Conservation (phyloP, 2,888 invertebrate genomes). For the Bellardia bayeri region DNA sequence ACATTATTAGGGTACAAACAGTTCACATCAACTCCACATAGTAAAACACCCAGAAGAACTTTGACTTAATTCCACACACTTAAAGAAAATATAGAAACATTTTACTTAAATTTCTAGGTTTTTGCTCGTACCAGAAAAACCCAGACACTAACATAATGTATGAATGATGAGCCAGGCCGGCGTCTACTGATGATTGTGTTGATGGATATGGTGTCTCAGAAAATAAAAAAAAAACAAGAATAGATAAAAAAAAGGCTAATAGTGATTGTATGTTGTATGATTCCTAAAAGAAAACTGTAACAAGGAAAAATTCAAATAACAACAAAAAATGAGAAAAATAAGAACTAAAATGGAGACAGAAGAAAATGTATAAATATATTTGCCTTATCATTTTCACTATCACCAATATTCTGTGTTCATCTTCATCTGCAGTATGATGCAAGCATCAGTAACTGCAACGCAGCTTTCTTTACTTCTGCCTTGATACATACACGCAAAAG, state of each 20-base stretch:
- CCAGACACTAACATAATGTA: not conserved
- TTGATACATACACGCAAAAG: not conserved
- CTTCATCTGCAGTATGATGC: conserved; percentile 48
- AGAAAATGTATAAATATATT: conserved; percentile 73
- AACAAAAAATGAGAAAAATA: conserved; percentile 70
- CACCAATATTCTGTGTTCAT: conserved; percentile 58
- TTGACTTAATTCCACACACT: not conserved
- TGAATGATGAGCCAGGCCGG: not conserved
- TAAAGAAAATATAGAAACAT: not conserved
- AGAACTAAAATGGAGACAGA: conserved; percentile 71
- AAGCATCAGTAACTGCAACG: conserved; percentile 54
- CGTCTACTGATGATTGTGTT: conserved; percentile 24
- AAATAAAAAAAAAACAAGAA: not conserved
- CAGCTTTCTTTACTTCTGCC: not conserved
- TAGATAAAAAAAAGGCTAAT: conserved; percentile 23
- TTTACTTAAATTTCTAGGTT: not conserved
- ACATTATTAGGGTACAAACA: not conserved
- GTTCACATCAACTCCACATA: not conserved
- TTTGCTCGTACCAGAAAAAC: too few relatives aligned
- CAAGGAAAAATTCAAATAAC: conserved; percentile 2
- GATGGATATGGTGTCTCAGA: conserved; percentile 23
- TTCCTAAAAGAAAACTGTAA: not conserved
- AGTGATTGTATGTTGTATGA: conserved; percentile 28
- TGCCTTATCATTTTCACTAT: conserved; percentile 72
- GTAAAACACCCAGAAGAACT: not conserved